These are phyloP conservation scores for Clytia hemisphaerica DNA, from an alignment of 30 jellyfish, hydroid and myxozoan species.

Conservation along the genomic window DNA sequence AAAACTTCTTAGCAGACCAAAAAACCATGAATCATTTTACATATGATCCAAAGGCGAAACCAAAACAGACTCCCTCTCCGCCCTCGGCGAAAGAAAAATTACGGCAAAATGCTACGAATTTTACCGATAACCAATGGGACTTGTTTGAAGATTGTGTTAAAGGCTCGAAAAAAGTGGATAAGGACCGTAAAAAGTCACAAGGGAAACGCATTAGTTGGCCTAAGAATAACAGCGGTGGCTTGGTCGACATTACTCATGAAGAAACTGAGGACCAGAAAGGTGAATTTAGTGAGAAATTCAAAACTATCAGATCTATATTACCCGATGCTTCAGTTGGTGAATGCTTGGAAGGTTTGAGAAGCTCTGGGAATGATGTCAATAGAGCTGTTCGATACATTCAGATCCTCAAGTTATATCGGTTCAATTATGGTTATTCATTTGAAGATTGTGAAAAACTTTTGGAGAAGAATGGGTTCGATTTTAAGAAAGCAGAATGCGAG, in stretches of 20 bases:
- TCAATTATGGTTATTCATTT: slow-evolving; percentile 18
- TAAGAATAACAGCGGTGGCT: background rate
- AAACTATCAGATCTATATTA: slow-evolving; percentile 6
- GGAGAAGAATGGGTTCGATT: background rate
- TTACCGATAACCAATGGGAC: background rate
- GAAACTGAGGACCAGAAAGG: background rate
- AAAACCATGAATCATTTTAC: background rate
- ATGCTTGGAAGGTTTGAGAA: slow-evolving; percentile 33
- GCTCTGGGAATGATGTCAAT: slow-evolving; percentile 3
- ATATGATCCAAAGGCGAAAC: background rate
- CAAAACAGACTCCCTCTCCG: background rate
- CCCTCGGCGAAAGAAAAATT: slow-evolving; percentile 10
- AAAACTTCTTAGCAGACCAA: background rate
- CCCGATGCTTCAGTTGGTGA: slow-evolving; percentile 30
- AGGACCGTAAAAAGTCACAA: background rate
- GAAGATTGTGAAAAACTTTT: slow-evolving; percentile 14
- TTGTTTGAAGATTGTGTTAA: slow-evolving; percentile 3
- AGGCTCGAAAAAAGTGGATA: slow-evolving; percentile 5
- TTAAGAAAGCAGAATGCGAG: background rate
- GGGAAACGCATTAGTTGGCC: slow-evolving; percentile 22
- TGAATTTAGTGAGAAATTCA: slow-evolving; percentile 7
- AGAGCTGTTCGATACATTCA: slow-evolving; percentile 24
- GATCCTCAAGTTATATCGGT: slow-evolving; percentile 3
- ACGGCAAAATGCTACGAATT: background rate
- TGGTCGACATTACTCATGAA: too few species aligned